A percentile compares a stretch with the other conserved stretches of the same genome.
Evolutionary conservation across 2,888 invertebrate genomes (phyloP).

Genomic region (Fragum whitleyi): DNA sequence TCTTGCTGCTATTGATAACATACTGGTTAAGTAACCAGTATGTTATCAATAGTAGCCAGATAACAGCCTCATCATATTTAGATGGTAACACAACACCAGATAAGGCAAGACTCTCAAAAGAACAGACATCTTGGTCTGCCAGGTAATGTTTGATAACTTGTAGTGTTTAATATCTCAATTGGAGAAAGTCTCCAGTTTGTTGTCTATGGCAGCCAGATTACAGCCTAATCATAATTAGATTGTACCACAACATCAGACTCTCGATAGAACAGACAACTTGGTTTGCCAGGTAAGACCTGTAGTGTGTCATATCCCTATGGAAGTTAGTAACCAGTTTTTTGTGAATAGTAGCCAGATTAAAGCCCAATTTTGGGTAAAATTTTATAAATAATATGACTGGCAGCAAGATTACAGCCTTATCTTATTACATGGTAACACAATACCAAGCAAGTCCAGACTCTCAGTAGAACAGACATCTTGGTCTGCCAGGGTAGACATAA

Average conservation of each 20-base stretch:
- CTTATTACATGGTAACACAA: not conserved
- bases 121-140: constrained; percentile 36
- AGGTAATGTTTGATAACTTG: constrained; percentile 28
- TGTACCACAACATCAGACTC: not conserved
- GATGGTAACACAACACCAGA: constrained; percentile 7
- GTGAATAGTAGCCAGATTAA: not conserved
- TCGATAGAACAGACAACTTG: not conserved
- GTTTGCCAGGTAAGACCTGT: constrained; percentile 23
- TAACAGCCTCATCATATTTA: not conserved
- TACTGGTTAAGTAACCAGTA: too few relatives aligned
- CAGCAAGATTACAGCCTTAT: not conserved
- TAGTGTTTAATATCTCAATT: too few relatives aligned
- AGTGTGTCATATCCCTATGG: too few relatives aligned
- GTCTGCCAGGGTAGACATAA: not conserved
- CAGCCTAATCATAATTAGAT: too few relatives aligned
- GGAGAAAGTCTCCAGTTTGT: too few relatives aligned
- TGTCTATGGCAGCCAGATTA: too few relatives aligned
- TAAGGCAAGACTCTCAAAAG: constrained; percentile 25
- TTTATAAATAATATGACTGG: too few relatives aligned
- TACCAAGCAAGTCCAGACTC: not conserved
- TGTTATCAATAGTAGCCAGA: not conserved
- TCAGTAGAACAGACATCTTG: not conserved
- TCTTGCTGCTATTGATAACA: too few relatives aligned
- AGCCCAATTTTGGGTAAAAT: not conserved
- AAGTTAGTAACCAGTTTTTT: not conserved